Base-by-base conservation (phyloP, 2,797 vertebrate species). In the Coregonus ussuriensis region DNA sequence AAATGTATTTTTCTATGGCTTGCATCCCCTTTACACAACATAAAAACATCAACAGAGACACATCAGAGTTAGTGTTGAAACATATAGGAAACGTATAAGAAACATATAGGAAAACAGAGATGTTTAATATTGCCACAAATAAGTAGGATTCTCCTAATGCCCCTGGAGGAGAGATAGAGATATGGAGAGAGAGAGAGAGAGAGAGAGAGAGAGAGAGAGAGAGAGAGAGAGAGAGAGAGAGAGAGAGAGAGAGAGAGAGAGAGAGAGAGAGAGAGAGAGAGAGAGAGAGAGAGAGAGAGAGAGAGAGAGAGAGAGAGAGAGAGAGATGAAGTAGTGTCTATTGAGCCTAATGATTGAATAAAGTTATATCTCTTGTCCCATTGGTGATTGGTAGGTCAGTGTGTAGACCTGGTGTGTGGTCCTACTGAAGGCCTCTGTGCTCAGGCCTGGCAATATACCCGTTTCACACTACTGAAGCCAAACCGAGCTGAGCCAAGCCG, bases 81-180 rank as follows among this genome's bases (percentile, higher is more conserved):
- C 41, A 13, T 47, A 11, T 3, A 47, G 41, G 41, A 41, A 9
- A 47, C 6, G 0, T 41, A 41, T 41, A 41, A 7, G 33, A 33
- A 33, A 33, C 33, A 33, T 35, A 35, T 35, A 92, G 91, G 91
- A 94, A 93, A 93, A 96, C 93, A 93, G 92, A 91, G 96, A 96
- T 95, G 96, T 95, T 95, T 96, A 95, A 97, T 98, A 98, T 99
- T 98, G 98, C 98, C 97, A 99, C 96, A 96, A 97, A 97, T 97
- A 96, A 97, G 96, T 96, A 96, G 95, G 97, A 96, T 97, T 98
- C 96, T 98, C 97, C 97, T 98, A 98, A 99, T 97, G 96, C 96
- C 96, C 96, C 97, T 96, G 96, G 97, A 97, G 96, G 95, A 33
- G 31, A 33, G 31, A 33, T 33, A 33, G 1, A 25, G 1, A 25